Percentiles rank a stretch among this genome's conserved stretches.
phyloP scores from a whole-genome alignment of 2,113 vertebrate species.

The human region GRCh38 chr21:17044501-17045000 shows the following conservation, averaged over 20 bases:
- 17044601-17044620: constrained; percentile 56
- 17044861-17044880: constrained; percentile 44
- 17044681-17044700: constrained; percentile 65
- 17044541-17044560: constrained; percentile 56
- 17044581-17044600: constrained; percentile 39
- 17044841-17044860: constrained; percentile 37
- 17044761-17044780: constrained; percentile 15
- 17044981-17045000: constrained; percentile 46
- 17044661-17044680: constrained; percentile 64
- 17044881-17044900: constrained; percentile 56
- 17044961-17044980: background rate
- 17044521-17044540: constrained; percentile 55
- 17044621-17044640: constrained; percentile 56
- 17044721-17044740: constrained; percentile 53
- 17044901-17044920: constrained; percentile 41
- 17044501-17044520: constrained; percentile 41
- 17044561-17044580: constrained; percentile 51
- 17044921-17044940: constrained; percentile 17
- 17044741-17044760: constrained; percentile 37
- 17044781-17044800: constrained; percentile 18
- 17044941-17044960: background rate
- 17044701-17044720: constrained; percentile 53
- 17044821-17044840: constrained; percentile 59
- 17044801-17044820: background rate
- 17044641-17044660: constrained; percentile 53